Evolutionary conservation across 2,113 vertebrate genomes (phyloP), one percentile per base, ranked within the genome.

Genomic region (Axis porcinus): DNA sequence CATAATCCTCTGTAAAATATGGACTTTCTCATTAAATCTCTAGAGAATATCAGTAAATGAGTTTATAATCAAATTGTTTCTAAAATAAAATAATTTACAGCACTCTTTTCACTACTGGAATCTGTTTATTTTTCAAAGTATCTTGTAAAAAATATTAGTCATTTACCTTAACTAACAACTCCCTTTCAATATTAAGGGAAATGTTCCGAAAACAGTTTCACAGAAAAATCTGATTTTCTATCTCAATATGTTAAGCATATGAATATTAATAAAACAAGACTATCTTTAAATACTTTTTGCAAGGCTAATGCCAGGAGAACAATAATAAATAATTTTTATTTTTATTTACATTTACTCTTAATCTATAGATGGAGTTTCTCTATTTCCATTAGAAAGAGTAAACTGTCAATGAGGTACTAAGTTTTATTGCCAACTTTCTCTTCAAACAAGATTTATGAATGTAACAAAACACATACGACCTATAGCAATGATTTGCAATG

Each of bases 61-160:
- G 13, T 50, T 92, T 64, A 83, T 30, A 67, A 36, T 23, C 8
- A 36, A 85, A 64, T 13, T 96, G 15, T 70, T 86, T 89, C 27
- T 92, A 57, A 92, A 85, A 94, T 12, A 91, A 95, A 95, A 89
- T 36, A 64, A 64, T 70, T 86, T 96, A 84, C 47, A 50, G 4
- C 16, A 64, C 5, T 50, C 54, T 25, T 70, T 62, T 6, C 10
- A 83, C 17, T 43, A 28, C 0, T 30, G 2, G 7, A 92, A 88
- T 91, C 47, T 93, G 4, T 57, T n/a, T n/a, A 11, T 27, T 33
- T 28, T 86, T 92, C n/a, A 90, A 90, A 94, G 12, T n/a, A 1
- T 95, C 27, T 78, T 82, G 2, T 86, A 64, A 78, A 92, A 95
- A 58, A 74, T 33, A 79, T 40, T 74, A 54, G 10, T 21, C 30